Conservation (phyloP, 2,888 invertebrate genomes). For the Agonopterix subpropinquella region DNA sequence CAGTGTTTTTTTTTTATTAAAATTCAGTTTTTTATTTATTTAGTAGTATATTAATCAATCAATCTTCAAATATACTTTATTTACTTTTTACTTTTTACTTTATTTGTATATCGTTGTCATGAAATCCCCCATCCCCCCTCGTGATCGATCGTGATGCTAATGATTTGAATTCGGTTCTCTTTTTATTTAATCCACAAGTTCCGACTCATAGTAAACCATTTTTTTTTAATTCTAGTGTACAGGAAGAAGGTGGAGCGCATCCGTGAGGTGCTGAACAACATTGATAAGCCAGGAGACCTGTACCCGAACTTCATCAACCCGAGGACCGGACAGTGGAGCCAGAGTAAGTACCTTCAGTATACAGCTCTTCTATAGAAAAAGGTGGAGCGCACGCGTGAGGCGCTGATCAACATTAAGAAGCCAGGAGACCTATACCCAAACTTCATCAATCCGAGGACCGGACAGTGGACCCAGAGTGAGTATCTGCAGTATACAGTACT, state of each 20-base stretch:
- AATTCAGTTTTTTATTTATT: too few relatives aligned
- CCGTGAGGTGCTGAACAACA: slow-evolving; percentile 85
- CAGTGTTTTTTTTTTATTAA: too few relatives aligned
- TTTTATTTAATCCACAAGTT: too few relatives aligned
- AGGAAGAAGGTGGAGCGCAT: slow-evolving; percentile 92
- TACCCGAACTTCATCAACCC: slow-evolving; percentile 99
- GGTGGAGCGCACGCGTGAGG: slow-evolving; percentile 91
- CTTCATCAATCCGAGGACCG: slow-evolving; percentile 96
- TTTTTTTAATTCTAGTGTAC: slow-evolving; percentile 73
- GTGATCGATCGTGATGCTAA: too few relatives aligned
- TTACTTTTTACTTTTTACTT: too few relatives aligned
- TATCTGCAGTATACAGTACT: slow-evolving; percentile 20
- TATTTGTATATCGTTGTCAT: too few relatives aligned
- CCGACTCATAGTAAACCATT: too few relatives aligned
- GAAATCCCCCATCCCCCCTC: too few relatives aligned
- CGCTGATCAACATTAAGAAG: slow-evolving; percentile 89
- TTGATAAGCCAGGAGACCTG: slow-evolving; percentile 94
- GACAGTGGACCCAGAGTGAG: slow-evolving; percentile 98
- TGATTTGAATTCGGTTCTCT: too few relatives aligned
- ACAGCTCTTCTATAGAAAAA: slow-evolving; percentile 82
- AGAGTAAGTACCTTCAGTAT: slow-evolving; percentile 81
- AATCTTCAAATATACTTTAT: too few relatives aligned
- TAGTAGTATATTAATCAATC: too few relatives aligned
- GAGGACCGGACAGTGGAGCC: slow-evolving; percentile 97
- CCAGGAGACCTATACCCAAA: slow-evolving; percentile 97